Base-by-base conservation (phyloP, 2,888 invertebrate species). In the Chrysolina oricalcia region DNA sequence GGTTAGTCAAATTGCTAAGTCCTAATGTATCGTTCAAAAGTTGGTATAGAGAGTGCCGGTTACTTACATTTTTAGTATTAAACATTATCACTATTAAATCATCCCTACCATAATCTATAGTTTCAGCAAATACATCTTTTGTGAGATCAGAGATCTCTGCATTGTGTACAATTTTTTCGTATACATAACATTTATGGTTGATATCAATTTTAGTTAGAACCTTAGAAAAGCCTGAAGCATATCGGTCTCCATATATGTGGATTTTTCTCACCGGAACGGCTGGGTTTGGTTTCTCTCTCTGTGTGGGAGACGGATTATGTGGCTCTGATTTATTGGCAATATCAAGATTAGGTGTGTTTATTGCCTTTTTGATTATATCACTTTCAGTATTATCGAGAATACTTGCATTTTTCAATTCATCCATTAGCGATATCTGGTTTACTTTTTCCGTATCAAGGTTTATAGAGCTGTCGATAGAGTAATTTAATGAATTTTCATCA, bases 81-180 rank as follows among this genome's bases (percentile, higher is more conserved):
- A 65, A 65, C 63, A 63, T 63, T 27, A 63, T 27, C 10, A 63
- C 35, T 63, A 63, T 63, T 63, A 19, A 17, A 63, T 63, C 63
- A 6, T 63, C 63, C 63, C 63, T 63, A 63, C 27, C 35, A 63
- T 63, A 63, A 63, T 63, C 63, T 63, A 63, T 27, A 63, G 63
- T 63, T 35, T 63, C 63, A 35, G 63, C 63, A 63, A 63, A 63
- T 11, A 35, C 63, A 35, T 63, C 35, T 63, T 63, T 63, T 15
- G 63, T 63, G 8, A 35, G 23, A 35, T 63, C 63, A 63, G 63
- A 63, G 17, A 63, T 63, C 63, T 63, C 63, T 9, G 35, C 35
- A 63, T 59, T 27, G n/a, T 15, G 10, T 59, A 8, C 21, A 59
- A 59, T 59, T n/a, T 59, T 59, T 23, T 59, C 59, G 21, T 59